phyloP scores from a whole-genome alignment of 2,797 vertebrate genomes.

The Novumbra hubbsi region DNA sequence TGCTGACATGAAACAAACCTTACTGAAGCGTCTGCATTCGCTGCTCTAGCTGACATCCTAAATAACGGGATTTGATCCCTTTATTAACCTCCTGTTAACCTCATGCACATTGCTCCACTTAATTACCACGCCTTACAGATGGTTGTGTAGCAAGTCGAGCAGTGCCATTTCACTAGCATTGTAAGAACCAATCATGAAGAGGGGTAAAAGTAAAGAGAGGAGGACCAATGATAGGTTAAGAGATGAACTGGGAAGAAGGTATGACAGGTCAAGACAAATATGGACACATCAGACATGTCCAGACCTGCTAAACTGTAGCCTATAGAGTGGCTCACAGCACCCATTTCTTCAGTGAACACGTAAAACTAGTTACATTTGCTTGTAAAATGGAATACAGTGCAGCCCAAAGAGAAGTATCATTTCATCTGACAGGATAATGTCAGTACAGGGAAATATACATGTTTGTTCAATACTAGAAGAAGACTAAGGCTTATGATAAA shows the following conservation, averaged over 20 bases:
- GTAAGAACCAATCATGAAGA: neutral
- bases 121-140: no score
- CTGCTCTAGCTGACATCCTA: no score
- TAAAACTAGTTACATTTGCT: no score
- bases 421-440: no score
- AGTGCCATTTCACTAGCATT: neutral
- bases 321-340: neutral
- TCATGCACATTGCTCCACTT: no score
- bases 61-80: no score
- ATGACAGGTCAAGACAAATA: constrained; percentile 17
- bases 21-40: no score
- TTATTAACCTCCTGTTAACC: no score
- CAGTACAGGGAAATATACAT: no score
- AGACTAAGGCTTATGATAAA: neutral
- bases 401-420: no score
- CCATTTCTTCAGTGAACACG: neutral
- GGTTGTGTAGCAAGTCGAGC: neutral
- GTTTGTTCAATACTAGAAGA: neutral
- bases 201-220: neutral
- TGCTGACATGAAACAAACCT: no score
- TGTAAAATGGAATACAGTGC: no score
- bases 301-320: neutral
- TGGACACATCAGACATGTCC: constrained; percentile 18
- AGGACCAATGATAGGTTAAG: neutral
- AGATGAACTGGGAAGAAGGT: constrained; percentile 4